Evolutionary conservation across 2,797 vertebrate genomes (phyloP).

Genomic region (Sebastolobus altivelis): DNA sequence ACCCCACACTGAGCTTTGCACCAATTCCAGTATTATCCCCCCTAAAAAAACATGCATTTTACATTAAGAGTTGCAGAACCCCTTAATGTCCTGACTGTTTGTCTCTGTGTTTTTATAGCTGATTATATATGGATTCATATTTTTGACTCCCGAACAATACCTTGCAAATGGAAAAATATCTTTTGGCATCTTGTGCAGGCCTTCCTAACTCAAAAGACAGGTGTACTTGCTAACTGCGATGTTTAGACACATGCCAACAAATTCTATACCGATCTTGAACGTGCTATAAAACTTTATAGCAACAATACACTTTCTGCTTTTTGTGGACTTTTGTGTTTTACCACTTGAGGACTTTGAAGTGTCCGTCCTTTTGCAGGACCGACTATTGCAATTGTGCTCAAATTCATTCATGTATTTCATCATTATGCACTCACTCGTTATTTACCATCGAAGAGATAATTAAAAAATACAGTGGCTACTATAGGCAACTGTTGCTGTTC

Average conservation of each 20-base stretch:
- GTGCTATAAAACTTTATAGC: background rate
- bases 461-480: background rate
- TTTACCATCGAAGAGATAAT: background rate
- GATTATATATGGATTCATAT: slow-evolving; percentile 11
- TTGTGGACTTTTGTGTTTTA: background rate
- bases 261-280: slow-evolving; percentile 34
- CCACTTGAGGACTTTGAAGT: background rate
- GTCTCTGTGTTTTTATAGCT: background rate
- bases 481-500: slow-evolving; percentile 26
- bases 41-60: background rate
- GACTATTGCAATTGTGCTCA: background rate
- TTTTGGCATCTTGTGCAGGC: slow-evolving; percentile 18
- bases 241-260: slow-evolving; percentile 36
- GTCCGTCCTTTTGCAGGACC: background rate
- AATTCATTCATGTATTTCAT: background rate
- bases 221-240: slow-evolving; percentile 32
- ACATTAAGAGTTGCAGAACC: background rate
- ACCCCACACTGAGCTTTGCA: background rate
- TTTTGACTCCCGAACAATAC: slow-evolving; percentile 10
- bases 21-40: background rate
- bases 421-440: background rate
- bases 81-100: background rate
- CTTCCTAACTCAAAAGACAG: slow-evolving; percentile 54
- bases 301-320: background rate
- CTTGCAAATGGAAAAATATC: slow-evolving; percentile 34